phyloP scores from a whole-genome alignment of 2,888 invertebrate genomes.

The Noctua janthina region DNA sequence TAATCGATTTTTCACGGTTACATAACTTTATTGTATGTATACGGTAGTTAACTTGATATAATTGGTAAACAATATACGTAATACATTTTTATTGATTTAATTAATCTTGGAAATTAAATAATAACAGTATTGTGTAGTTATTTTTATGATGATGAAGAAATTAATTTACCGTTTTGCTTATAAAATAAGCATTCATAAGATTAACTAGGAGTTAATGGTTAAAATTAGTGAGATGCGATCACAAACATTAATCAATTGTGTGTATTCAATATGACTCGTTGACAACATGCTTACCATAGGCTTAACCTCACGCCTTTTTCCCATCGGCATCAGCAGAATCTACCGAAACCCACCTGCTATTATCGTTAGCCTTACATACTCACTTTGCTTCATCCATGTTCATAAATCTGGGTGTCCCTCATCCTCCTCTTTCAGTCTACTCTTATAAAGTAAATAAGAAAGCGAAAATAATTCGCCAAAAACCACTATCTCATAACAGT shows the following conservation, averaged over 20 bases:
- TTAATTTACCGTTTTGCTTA: not conserved
- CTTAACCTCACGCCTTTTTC: not conserved
- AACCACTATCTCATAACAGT: no score
- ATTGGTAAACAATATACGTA: slow-evolving; percentile 31
- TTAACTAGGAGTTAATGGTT: not conserved
- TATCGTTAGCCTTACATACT: not conserved
- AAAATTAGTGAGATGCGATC: not conserved
- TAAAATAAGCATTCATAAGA: not conserved
- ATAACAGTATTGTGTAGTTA: not conserved
- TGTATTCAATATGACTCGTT: not conserved
- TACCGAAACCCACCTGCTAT: not conserved
- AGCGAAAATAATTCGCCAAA: not conserved
- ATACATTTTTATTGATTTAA: slow-evolving; percentile 17
- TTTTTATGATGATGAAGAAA: not conserved
- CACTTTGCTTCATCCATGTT: not conserved
- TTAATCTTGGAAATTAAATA: slow-evolving; percentile 3
- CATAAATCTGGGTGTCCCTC: not conserved
- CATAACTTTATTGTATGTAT: slow-evolving; percentile 44
- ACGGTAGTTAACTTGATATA: slow-evolving; percentile 31
- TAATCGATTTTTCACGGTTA: slow-evolving; percentile 54
- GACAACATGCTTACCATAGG: not conserved
- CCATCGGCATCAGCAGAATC: not conserved
- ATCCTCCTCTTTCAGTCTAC: not conserved
- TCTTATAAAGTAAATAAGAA: not conserved
- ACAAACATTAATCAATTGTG: not conserved